Conservation (phyloP, 2,888 invertebrate genomes). For the Augochlorella aurata region DNA sequence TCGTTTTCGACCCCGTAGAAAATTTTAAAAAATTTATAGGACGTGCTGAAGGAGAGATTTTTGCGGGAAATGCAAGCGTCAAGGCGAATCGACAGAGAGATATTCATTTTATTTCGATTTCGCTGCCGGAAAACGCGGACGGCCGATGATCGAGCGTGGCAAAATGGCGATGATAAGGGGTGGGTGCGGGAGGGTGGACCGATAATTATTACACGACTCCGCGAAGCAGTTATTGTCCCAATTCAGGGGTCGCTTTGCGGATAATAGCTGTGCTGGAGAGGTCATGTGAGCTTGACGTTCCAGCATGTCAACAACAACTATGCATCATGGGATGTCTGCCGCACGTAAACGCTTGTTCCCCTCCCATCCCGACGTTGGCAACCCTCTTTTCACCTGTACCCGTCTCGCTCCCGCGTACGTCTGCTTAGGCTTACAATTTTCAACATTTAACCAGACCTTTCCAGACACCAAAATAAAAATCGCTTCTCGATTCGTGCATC, state of each 20-base stretch:
- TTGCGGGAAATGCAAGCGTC: neutral
- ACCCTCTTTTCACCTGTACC: slow-evolving; percentile 16
- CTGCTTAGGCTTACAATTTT: slow-evolving; percentile 13
- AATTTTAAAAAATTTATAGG: neutral
- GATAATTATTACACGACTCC: slow-evolving; percentile 75
- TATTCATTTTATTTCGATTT: neutral
- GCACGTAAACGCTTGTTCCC: slow-evolving; percentile 74
- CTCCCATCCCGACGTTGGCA: slow-evolving; percentile 40
- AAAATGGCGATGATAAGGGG: slow-evolving; percentile 53
- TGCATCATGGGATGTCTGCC: slow-evolving; percentile 80
- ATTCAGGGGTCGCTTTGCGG: slow-evolving; percentile 74
- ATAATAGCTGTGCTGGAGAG: slow-evolving; percentile 78
- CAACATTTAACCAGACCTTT: neutral
- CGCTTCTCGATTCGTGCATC: no score
- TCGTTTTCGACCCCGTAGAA: neutral
- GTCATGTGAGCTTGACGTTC: slow-evolving; percentile 80
- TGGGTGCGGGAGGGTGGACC: slow-evolving; percentile 46
- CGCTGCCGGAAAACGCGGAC: neutral
- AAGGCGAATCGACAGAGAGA: neutral
- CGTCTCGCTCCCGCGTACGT: neutral
- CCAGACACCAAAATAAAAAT: no score
- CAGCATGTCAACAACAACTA: slow-evolving; percentile 81
- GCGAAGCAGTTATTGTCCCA: slow-evolving; percentile 77
- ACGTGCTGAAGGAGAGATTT: neutral
- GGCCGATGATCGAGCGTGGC: slow-evolving; percentile 48